Percentiles rank a stretch among this genome's conserved stretches.
Evolutionary conservation across 1,140 invertebrate species (phyloP).

Genomic region (Coenobita brevimanus): DNA sequence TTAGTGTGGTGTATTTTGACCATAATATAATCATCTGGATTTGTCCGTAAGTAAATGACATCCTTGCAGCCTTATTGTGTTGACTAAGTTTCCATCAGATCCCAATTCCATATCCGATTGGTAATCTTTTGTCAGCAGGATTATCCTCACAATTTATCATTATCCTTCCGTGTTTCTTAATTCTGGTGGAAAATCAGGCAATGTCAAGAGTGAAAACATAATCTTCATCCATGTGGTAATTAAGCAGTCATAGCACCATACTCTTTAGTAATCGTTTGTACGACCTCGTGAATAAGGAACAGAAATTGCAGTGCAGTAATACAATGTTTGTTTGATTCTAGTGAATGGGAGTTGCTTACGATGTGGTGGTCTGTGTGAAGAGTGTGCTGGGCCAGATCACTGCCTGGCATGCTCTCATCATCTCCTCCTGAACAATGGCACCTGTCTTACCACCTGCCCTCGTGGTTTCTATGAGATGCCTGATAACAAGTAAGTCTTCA

Average conservation of each 20-base stretch:
- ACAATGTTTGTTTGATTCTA: not conserved
- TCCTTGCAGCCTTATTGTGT: too few relatives aligned
- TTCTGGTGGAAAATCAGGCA: too few relatives aligned
- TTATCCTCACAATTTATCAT: not conserved
- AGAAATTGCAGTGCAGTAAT: not conserved
- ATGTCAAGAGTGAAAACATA: too few relatives aligned
- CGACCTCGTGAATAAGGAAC: too few relatives aligned
- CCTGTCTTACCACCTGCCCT: slow-evolving; percentile 53
- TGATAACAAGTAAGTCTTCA: slow-evolving; percentile 43
- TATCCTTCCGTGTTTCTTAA: too few relatives aligned
- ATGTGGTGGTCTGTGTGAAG: slow-evolving; percentile 84
- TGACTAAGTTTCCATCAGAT: too few relatives aligned
- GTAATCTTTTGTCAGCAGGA: not conserved
- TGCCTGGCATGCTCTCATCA: slow-evolving; percentile 42
- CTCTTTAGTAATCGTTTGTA: too few relatives aligned
- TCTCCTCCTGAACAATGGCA: slow-evolving; percentile 45
- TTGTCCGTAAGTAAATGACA: too few relatives aligned
- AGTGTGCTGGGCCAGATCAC: slow-evolving; percentile 80
- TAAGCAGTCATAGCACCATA: too few relatives aligned
- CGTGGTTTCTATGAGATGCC: slow-evolving; percentile 46
- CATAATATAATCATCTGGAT: too few relatives aligned
- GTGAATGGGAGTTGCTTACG: slow-evolving; percentile 79
- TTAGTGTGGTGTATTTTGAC: not conserved
- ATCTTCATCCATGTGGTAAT: not conserved
- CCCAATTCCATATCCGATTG: not conserved